Base-by-base conservation (phyloP, 1,140 invertebrate genomes). In the Drosophila orosa region DNA sequence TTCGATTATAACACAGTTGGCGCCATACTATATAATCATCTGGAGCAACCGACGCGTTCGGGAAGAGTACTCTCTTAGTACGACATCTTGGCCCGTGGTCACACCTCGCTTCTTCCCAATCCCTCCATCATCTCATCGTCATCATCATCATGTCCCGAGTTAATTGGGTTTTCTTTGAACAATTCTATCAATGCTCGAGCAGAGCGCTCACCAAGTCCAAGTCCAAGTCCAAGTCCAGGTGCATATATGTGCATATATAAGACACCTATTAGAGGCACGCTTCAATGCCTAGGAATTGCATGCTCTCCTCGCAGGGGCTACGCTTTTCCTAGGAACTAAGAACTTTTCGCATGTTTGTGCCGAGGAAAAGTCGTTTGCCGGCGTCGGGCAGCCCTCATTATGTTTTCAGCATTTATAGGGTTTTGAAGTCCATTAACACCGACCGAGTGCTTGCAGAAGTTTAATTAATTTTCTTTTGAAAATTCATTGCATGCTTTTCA, bases 121-220 rank as follows among this genome's bases (percentile, higher is more conserved):
- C 42, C 67, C 62, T 67, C 60, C 67, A 58, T 65, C 75, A 57
- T 63, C 63, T 7, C 47, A 19, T 29, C n/a, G 61, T 65, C 66
- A 57, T 63, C 71, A 77, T 44, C 59, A 77, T 54, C 71, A 58
- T 68, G 74, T 61, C 47, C 61, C 57, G 55, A 42, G 61, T 31
- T 82, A 85, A 85, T 85, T 86, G 73, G 68, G 69, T 75, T 76
- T 45, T 47, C 54, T 52, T 71, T 71, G 57, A 85, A 76, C 82
- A 85, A 87, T 85, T 85, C 83, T 82, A 85, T 85, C 82, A 85
- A 85, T 85, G 78, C 78, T 29, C 47, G 52, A 52, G 56, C 75
- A 40, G 31, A 75, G 24, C 40, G 45, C 55, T 37, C 39, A 35
- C 24, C 50, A 47, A 55, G 50, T 44, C 42, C 74, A 73, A 35